Percentiles rank a stretch among this genome's conserved stretches.
phyloP scores from a whole-genome alignment of 1,140 invertebrate species.

The Druon quercuslanigerum region DNA sequence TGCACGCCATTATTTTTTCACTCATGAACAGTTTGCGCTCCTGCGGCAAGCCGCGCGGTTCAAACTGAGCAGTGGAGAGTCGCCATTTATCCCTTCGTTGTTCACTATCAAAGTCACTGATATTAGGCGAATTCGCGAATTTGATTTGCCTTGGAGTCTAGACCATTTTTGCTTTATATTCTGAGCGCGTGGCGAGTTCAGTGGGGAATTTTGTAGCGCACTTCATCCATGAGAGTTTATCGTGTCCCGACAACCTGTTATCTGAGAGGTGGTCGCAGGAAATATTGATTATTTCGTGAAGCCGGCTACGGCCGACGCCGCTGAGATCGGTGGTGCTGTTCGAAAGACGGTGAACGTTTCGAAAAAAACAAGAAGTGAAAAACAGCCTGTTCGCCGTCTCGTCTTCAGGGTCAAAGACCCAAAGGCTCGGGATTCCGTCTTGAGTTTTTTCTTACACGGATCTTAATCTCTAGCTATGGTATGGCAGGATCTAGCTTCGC shows the following conservation, averaged over 20 bases:
- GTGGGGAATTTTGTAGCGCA: conserved; percentile 41
- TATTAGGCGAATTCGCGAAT: neutral
- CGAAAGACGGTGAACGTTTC: conserved; percentile 10
- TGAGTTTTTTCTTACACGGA: conserved; percentile 15
- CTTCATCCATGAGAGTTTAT: conserved; percentile 50
- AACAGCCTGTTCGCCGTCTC: conserved; percentile 13
- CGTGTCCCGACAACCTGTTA: conserved; percentile 69
- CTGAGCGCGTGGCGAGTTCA: conserved; percentile 31
- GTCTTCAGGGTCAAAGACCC: conserved; percentile 7
- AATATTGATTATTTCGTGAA: conserved; percentile 68
- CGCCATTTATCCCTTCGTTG: conserved; percentile 60
- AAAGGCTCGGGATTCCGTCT: conserved; percentile 3
- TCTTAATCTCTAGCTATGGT: conserved; percentile 28
- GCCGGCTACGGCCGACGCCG: conserved; percentile 44
- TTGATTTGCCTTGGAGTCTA: neutral
- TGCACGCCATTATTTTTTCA: conserved; percentile 32
- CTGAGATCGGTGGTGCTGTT: conserved; percentile 4
- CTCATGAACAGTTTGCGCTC: conserved; percentile 17
- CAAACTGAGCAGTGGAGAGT: conserved; percentile 35
- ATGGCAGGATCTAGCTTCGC: conserved; percentile 21
- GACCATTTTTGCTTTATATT: neutral
- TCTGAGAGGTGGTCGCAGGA: conserved; percentile 52
- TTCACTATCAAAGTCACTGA: conserved; percentile 11
- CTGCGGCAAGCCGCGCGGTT: conserved; percentile 11
- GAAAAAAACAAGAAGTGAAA: neutral